These are phyloP conservation scores for Bombus vancouverensis DNA, from an alignment of 1,140 invertebrate genomes.

Conservation along the genomic window DNA sequence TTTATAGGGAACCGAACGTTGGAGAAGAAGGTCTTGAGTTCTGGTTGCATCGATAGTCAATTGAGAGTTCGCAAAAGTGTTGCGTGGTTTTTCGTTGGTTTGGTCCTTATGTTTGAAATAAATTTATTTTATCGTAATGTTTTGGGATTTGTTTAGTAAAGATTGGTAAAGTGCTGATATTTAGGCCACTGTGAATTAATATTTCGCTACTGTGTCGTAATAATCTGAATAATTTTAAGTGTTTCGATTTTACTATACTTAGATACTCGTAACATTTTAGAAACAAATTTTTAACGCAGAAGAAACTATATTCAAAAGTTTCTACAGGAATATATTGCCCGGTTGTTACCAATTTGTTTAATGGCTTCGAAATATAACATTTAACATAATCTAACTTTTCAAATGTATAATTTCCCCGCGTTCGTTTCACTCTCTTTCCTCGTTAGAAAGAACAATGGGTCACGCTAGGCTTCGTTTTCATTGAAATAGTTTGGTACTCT, in stretches of 20 bases:
- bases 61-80: no score
- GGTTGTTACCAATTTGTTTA: background rate
- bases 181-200: background rate
- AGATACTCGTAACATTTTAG: background rate
- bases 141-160: no score
- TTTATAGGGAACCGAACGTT: no score
- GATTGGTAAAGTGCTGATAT: fast-evolving
- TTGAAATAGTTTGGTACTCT: background rate
- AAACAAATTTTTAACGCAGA: background rate
- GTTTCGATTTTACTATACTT: background rate
- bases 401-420: background rate
- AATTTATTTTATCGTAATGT: no score
- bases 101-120: no score
- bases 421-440: background rate
- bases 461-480: background rate
- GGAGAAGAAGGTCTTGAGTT: no score
- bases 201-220: background rate
- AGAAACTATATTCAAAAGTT: background rate
- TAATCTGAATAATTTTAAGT: background rate
- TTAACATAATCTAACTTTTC: background rate
- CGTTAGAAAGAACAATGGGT: background rate
- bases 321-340: background rate
- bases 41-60: no score
- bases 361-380: background rate
- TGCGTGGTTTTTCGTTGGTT: no score